Conservation (phyloP, 2,888 invertebrate genomes). For the Drosophila merina region DNA sequence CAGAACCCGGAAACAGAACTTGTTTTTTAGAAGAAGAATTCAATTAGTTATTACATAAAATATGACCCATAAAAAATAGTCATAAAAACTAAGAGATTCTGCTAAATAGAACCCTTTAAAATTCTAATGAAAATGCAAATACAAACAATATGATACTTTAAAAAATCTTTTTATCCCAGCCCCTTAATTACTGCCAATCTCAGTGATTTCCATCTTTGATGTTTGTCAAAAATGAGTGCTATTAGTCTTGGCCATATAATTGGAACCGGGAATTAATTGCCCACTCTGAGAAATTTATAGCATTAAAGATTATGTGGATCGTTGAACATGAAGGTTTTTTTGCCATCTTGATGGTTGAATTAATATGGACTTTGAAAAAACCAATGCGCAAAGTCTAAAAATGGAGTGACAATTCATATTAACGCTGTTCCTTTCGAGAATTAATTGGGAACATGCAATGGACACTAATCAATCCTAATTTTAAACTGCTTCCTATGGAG, state of each 20-base stretch:
- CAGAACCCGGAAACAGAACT: too few relatives aligned
- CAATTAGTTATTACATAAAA: not conserved
- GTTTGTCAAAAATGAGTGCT: constrained; percentile 1
- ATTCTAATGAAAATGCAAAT: not conserved
- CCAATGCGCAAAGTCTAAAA: not conserved
- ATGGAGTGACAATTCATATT: not conserved
- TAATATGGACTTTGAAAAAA: not conserved
- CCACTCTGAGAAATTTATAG: not conserved
- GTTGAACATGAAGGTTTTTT: not conserved
- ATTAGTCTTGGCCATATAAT: constrained; percentile 1
- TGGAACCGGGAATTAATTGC: not conserved
- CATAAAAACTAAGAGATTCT: not conserved
- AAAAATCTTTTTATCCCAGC: not conserved
- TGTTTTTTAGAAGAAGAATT: not conserved
- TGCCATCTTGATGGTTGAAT: not conserved
- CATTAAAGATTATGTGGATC: not conserved
- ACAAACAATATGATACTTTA: not conserved
- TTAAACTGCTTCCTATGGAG: not conserved
- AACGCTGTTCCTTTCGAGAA: not conserved
- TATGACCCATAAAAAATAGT: not conserved
- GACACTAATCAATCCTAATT: not conserved
- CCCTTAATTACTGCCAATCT: not conserved
- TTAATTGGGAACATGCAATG: not conserved
- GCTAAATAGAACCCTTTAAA: not conserved
- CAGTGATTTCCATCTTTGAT: constrained; percentile 1